Evolutionary conservation across 2,113 vertebrate genomes (phyloP).

Genomic region (Hippopotamus amphibius): DNA sequence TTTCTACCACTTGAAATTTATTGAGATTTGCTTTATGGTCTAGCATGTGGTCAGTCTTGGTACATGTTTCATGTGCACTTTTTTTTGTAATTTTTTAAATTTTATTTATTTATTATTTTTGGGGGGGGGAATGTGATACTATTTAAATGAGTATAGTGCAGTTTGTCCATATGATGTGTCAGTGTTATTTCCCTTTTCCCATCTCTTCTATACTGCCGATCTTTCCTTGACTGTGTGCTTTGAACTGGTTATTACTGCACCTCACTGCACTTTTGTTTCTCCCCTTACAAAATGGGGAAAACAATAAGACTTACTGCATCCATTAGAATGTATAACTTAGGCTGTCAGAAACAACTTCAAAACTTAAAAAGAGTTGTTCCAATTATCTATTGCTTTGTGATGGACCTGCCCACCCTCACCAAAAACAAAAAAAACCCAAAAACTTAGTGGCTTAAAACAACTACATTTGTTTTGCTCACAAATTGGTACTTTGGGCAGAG

Average conservation of each 20-base stretch:
- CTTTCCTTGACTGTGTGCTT: background rate
- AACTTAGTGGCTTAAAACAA: constrained; percentile 3
- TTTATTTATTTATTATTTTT: too few relatives aligned
- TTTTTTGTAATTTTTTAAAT: too few relatives aligned
- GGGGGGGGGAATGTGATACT: background rate
- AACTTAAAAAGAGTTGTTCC: background rate
- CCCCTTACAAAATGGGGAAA: background rate
- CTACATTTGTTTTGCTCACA: background rate
- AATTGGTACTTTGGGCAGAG: background rate
- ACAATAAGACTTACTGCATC: background rate
- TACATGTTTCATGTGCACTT: too few relatives aligned
- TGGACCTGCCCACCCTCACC: background rate
- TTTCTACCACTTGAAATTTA: too few relatives aligned
- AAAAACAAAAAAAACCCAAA: background rate
- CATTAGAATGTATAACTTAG: background rate
- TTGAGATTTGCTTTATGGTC: too few relatives aligned
- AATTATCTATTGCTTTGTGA: background rate
- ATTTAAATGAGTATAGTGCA: background rate
- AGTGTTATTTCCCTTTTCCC: background rate
- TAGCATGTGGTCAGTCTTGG: too few relatives aligned
- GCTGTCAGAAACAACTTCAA: background rate
- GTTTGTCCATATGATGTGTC: background rate
- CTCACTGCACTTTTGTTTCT: background rate
- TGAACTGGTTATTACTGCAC: background rate
- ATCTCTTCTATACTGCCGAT: background rate